Evolutionary conservation across 1,140 invertebrate genomes (phyloP).

Genomic region (Delia radicum): DNA sequence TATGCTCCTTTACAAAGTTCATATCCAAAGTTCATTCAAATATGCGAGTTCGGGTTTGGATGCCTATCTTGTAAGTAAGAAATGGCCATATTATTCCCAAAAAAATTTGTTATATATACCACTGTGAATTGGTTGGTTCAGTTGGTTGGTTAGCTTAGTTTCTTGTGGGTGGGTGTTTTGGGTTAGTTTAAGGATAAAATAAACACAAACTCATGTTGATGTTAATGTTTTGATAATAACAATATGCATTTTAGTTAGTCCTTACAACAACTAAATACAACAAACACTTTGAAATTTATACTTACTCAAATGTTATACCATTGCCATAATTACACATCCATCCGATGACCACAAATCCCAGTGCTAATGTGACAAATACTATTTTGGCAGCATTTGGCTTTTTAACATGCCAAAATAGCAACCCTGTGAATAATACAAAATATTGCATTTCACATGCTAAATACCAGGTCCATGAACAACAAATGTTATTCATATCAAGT

Average conservation of each 20-base stretch:
- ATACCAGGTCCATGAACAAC: slow-evolving; percentile 32
- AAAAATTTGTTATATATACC: too few species aligned
- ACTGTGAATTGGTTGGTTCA: too few species aligned
- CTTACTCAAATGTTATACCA: slow-evolving; percentile 36
- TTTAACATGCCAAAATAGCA: slow-evolving; percentile 31
- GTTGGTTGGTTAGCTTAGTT: too few species aligned
- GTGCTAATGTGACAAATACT: slow-evolving; percentile 19
- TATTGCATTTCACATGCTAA: slow-evolving; percentile 38
- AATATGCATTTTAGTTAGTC: too few species aligned
- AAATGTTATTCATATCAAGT: slow-evolving; percentile 33
- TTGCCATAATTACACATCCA: slow-evolving; percentile 29
- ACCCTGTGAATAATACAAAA: slow-evolving; percentile 25
- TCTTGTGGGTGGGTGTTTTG: background rate
- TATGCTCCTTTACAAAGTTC: too few species aligned
- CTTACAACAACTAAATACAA: too few species aligned
- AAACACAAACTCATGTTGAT: background rate
- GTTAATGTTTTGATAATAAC: background rate
- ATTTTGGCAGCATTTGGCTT: slow-evolving; percentile 21
- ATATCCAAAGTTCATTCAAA: too few species aligned
- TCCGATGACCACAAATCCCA: slow-evolving; percentile 25
- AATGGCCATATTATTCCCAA: too few species aligned
- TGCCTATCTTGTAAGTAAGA: too few species aligned
- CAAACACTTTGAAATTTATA: too few species aligned
- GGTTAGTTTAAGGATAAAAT: background rate
- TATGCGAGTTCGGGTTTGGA: too few species aligned